Evolutionary conservation across 2,797 vertebrate genomes (phyloP), one percentile per base, ranked within the genome.

Genomic region (Enteromius trimaculatus): DNA sequence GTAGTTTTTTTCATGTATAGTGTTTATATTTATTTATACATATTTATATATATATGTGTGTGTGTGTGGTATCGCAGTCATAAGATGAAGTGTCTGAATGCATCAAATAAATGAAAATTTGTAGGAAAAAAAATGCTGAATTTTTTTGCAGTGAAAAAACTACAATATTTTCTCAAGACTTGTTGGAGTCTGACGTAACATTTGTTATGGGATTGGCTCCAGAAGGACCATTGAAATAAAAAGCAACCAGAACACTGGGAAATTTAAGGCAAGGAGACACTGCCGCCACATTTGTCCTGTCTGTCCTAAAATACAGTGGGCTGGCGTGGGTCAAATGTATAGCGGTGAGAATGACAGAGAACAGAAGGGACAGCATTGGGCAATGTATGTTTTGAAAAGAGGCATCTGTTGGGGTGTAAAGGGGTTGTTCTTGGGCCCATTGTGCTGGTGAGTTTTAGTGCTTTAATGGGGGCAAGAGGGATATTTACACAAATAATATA

Each of bases 381-480:
- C 29, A 29, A 19, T n/a, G 47, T 77, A n/a, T 37, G 51, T 3
- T 19, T 77, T 91, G 66, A 90, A 92, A 92, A 88, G 86, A 37
- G 88, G 90, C 91, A 94, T 93, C 90, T 95, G 92, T 89, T 91
- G 83, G 77, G 66, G 17, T 83, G 85, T 68, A 34, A 81, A 84
- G 86, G 85, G 84, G 81, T 1, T 9, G 82, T 80, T 87, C 78
- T 68, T 71, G 51, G 39, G 86, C 83, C 49, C n/a, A 72, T 77
- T 71, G 79, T 82, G 82, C 79, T 69, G 37, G 87, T 84, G 80
- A 87, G 72, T 86, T 82, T 89, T 89, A 86, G 89, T 29, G 78
- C 84, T 86, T 66, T 51, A 80, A 87, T 80, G 80, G 82, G 81
- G 84, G 84, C 55, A 72, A 58, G 77, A 81, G 47, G 47, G n/a